phyloP scores from a whole-genome alignment of 2,797 vertebrate species.

The Rhabdomys pumilio region DNA sequence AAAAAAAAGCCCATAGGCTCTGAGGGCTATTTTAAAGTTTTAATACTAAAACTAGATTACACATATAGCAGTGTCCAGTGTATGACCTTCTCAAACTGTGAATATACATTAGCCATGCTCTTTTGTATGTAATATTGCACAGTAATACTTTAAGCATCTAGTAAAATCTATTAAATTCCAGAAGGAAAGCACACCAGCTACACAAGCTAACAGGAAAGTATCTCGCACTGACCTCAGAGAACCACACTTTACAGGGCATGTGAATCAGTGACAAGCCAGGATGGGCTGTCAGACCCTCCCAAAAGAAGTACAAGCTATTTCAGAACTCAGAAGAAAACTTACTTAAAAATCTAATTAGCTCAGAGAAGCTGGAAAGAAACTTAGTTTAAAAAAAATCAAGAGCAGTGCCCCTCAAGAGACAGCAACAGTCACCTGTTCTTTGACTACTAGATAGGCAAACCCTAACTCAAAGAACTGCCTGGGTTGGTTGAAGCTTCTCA shows the following conservation, averaged over 20 bases:
- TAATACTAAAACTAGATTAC: conserved; percentile 48
- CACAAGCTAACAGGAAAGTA: neutral
- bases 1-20: neutral
- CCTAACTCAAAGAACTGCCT: conserved; percentile 96
- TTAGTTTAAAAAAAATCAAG: neutral
- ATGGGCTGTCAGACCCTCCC: neutral
- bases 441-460: conserved; percentile 87
- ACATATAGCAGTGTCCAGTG: neutral
- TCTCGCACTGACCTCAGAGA: conserved; percentile 28
- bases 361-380: conserved; percentile 4
- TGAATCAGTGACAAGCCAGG: conserved; percentile 41
- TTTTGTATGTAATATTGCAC: neutral
- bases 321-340: conserved; percentile 56
- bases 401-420: neutral
- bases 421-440: neutral
- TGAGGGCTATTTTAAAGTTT: conserved; percentile 29
- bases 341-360: conserved; percentile 8
- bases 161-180: conserved; percentile 18
- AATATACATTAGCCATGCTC: neutral
- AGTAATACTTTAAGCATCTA: conserved; percentile 61
- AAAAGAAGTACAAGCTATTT: conserved; percentile 52
- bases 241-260: neutral
- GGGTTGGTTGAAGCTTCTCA: conserved; percentile 94
- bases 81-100: conserved; percentile 20
- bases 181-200: conserved; percentile 53